Percentiles rank a stretch among this genome's conserved stretches.
phyloP scores from a whole-genome alignment of 1,140 invertebrate species.

The Drosophila prosaltans region DNA sequence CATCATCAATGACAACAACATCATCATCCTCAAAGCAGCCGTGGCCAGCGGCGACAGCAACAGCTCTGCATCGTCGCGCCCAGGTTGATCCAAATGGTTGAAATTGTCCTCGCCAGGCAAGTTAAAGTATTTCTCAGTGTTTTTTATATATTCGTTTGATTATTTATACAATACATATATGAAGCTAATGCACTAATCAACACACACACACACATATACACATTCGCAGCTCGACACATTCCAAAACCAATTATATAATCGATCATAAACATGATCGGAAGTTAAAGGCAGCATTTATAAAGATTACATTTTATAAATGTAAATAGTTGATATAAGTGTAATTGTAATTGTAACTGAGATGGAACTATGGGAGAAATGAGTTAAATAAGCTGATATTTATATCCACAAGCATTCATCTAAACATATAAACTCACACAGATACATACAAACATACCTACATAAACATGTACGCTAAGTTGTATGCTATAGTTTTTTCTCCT shows the following conservation, averaged over 20 bases:
- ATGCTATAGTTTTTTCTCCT: constrained; percentile 51
- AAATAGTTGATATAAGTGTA: constrained; percentile 29
- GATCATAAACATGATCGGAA: constrained; percentile 25
- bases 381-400: constrained; percentile 66
- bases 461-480: constrained; percentile 46
- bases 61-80: constrained; percentile 63
- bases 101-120: constrained; percentile 14
- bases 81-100: constrained; percentile 81
- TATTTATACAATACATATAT: constrained; percentile 56
- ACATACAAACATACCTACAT: constrained; percentile 25
- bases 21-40: constrained; percentile 53
- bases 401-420: constrained; percentile 18
- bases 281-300: constrained; percentile 54
- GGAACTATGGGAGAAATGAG: constrained; percentile 63
- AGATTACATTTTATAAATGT: constrained; percentile 77
- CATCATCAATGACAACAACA: constrained; percentile 18
- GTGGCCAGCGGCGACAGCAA: constrained; percentile 61
- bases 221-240: constrained; percentile 79
- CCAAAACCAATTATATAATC: constrained; percentile 57
- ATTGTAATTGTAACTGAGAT: constrained; percentile 43
- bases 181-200: constrained; percentile 65
- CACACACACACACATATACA: constrained; percentile 36
- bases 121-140: neutral
- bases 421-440: constrained; percentile 34
- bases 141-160: neutral